A percentile compares a stretch with the other conserved stretches of the same genome.
Conservation (phyloP, 2,113 vertebrate species). For the Callorhinus ursinus region DNA sequence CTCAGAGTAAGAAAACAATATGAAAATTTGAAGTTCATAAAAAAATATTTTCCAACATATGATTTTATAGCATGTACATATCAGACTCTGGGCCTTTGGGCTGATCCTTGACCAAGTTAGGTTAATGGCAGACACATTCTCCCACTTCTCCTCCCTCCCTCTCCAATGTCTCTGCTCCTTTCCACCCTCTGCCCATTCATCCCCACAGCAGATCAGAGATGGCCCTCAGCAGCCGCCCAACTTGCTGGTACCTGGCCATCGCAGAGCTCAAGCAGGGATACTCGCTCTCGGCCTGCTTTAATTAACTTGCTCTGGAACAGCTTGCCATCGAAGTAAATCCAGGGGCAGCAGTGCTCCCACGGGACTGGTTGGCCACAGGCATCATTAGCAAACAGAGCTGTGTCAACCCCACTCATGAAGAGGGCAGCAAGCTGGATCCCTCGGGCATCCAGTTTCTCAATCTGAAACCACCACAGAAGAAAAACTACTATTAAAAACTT, state of each 20-base stretch:
- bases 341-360: slow-evolving; percentile 96
- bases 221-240: background rate
- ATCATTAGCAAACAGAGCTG: slow-evolving; percentile 94
- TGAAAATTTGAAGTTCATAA: slow-evolving; percentile 17
- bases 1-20: background rate
- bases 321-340: slow-evolving; percentile 97
- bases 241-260: slow-evolving; percentile 91
- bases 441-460: slow-evolving; percentile 94
- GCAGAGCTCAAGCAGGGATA: slow-evolving; percentile 93
- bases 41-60: background rate
- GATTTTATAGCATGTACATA: slow-evolving; percentile 25
- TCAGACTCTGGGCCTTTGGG: background rate
- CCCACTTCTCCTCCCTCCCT: background rate
- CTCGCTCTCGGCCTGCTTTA: slow-evolving; percentile 89
- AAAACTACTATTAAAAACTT: slow-evolving; percentile 47
- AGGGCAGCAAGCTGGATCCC: slow-evolving; percentile 94
- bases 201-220: background rate
- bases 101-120: background rate
- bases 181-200: background rate
- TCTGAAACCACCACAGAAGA: slow-evolving; percentile 84
- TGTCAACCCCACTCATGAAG: slow-evolving; percentile 95
- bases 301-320: slow-evolving; percentile 95
- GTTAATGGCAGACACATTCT: slow-evolving; percentile 8
- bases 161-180: background rate
- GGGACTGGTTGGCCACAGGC: slow-evolving; percentile 95